Base-by-base conservation (phyloP, 1,140 invertebrate genomes). In the Panulirus ornatus region DNA sequence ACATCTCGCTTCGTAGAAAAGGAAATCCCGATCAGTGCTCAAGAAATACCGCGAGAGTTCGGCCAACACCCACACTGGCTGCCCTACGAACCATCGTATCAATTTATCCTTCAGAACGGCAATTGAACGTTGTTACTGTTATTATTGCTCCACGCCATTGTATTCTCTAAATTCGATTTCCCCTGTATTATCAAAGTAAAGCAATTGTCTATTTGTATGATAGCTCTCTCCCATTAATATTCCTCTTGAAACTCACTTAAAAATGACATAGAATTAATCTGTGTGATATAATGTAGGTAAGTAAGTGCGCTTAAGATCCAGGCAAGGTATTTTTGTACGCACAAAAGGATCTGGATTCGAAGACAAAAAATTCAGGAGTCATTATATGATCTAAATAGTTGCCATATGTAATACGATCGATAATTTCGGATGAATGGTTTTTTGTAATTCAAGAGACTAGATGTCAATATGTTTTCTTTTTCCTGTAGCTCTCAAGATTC, bases 111-210 rank as follows among this genome's bases (percentile, higher is more conserved):
- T 70, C 70, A 42, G 38, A 82, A 11, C 58, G 40, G 58, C 38
- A 44, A 44, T 42, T 71, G 27, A 22, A 30, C 83, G 42, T 19
- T 71, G 22, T 47, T 84, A 73, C 73, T 71, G 83, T 73, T 40
- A 71, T 71, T 84, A 51, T 47, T 71, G 44, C 63, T 73, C 40
- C 44, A 73, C 9, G 22, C 44, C 42, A 27, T 73, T 84, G 66
- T 84, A 84, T 36, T 84, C 54, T 34, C 44, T 30, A 47, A 84
- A 73, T 73, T 73, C 66, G 70, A 84, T 84, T 34, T 47, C 30
- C 44, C 40, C 51, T 34, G 30, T 40, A 44, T 84, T 71, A 44
- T 84, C 82, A 44, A 71, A 70, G n/a, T 66, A 0, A 66, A 66
- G 58, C 58, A 66, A 66, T 66, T 6, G 58, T 30, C n/a, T 8